Base-by-base conservation (phyloP, 2,113 vertebrate genomes). In the Pardalotus punctatus region DNA sequence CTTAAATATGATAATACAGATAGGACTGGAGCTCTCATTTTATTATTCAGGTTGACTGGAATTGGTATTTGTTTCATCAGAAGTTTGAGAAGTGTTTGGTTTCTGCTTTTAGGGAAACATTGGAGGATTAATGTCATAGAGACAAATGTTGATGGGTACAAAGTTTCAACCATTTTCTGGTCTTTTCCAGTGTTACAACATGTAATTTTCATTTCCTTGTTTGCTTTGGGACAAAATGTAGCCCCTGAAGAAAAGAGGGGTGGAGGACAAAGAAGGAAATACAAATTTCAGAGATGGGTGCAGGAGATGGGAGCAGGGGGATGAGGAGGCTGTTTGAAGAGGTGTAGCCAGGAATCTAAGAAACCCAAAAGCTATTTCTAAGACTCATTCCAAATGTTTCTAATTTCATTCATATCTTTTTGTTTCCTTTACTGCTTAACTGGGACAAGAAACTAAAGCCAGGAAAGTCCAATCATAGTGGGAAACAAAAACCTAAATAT, bases 361-460 rank as follows among this genome's bases (percentile, higher is more conserved):
- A 96, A 97, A 97, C 90, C 88, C 94, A 72, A 93, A 69, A 94
- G 76, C 87, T 95, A 82, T 97, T 98, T 96, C 91, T 93, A 92
- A 94, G 86, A 73, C 72, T 90, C 77, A 48, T 88, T 97, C 94
- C 86, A 96, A 81, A 97, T 97, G 95, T 96, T 97, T 97, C 93
- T 94, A 94, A 95, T 97, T 98, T 98, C 96, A 97, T 97, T 98
- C 97, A 97, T 97, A 95, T 97, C 97, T 97, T 97, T 98, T 97
- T 97, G 91, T 96, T 98, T 97, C 96, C 88, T 97, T 97, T 97
- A 93, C 97, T 97, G 85, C 93, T 98, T 97, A 98, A 98, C 95
- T 97, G 91, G 97, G 98, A 86, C 95, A 88, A 96, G 92, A 94
- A 97, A 97, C 81, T 81, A 81, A 97, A 97, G 96, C 96, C 96